Base-by-base conservation (phyloP, 1,140 invertebrate species). In the Scaptomyza montana region DNA sequence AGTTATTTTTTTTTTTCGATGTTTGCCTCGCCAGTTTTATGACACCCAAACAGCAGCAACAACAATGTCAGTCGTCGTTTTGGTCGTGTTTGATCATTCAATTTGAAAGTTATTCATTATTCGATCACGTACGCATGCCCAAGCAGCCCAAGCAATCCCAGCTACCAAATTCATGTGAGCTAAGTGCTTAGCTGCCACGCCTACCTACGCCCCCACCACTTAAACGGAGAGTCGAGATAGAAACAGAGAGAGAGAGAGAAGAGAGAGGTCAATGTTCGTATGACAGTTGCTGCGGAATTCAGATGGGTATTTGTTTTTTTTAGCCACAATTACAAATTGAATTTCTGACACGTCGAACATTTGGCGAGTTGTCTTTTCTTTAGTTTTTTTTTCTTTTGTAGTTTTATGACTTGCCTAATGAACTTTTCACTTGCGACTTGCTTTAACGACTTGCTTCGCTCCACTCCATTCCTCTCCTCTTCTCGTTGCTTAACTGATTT, bases 61-160 rank as follows among this genome's bases (percentile, higher is more conserved):
- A 39, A 43, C 33, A 10, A n/a, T 56, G 54, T 64, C 63, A 8
- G 53, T 53, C 62, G 69, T 74, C 78, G 77, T 46, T 53, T 47
- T 71, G 68, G 62, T 63, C 71, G 65, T 76, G 85, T 87, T 87
- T 87, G 84, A 87, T 87, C 81, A 87, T 87, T 87, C 84, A 87
- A 87, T 87, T 87, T 87, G 84, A 87, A 87, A 89, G 84, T 87
- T 87, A 87, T 87, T 87, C 84, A 89, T 89, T 87, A 89, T 89
- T 86, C 85, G 84, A 89, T 87, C 84, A 87, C 84, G 84, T 87
- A 87, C 84, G 80, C 62, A 60, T 61, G 67, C 67, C 74, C 63
- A 72, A 70, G 57, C 64, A 16, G 16, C 16, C 16, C 16, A 16
- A 16, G 16, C 16, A 16, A 16, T 1, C 16, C 16, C 16, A 16